phyloP scores from a whole-genome alignment of 2,888 invertebrate genomes.

The Calliphora vomitoria region DNA sequence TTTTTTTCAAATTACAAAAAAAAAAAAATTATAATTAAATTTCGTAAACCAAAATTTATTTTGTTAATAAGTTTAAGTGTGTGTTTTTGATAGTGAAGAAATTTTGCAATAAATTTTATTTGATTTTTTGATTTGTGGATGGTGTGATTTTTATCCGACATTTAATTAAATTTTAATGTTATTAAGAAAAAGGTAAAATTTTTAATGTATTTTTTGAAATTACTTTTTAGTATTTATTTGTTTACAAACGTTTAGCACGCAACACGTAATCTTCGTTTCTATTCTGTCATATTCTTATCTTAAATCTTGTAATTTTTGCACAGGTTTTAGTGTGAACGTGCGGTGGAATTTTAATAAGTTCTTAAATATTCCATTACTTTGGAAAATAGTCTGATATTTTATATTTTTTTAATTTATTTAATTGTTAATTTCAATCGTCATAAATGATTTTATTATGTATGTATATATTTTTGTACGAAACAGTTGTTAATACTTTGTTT shows the following conservation, averaged over 20 bases:
- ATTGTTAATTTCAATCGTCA: too few relatives aligned
- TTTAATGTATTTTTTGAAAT: background rate
- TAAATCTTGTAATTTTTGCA: conserved; percentile 65
- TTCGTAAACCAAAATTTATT: conserved; percentile 6
- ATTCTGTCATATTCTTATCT: conserved; percentile 45
- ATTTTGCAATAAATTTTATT: conserved; percentile 59
- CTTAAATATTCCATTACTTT: background rate
- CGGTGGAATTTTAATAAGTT: background rate
- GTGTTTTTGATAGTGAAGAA: background rate
- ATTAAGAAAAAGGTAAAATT: conserved; percentile 36
- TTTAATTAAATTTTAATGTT: conserved; percentile 42
- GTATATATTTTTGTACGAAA: too few relatives aligned
- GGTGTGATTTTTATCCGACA: conserved; percentile 49
- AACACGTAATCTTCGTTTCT: background rate
- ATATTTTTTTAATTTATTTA: too few relatives aligned
- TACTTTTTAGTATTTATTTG: background rate
- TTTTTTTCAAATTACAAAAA: conserved; percentile 2
- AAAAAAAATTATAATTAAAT: background rate
- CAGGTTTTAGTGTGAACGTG: background rate
- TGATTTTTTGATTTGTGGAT: conserved; percentile 14
- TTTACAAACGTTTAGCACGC: background rate
- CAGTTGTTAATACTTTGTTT: too few relatives aligned
- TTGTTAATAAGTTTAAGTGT: background rate
- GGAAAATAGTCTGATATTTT: too few relatives aligned
- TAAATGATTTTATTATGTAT: too few relatives aligned